Conservation (phyloP, 92 coral and sea anemone species). For the Siderastrea siderea region DNA sequence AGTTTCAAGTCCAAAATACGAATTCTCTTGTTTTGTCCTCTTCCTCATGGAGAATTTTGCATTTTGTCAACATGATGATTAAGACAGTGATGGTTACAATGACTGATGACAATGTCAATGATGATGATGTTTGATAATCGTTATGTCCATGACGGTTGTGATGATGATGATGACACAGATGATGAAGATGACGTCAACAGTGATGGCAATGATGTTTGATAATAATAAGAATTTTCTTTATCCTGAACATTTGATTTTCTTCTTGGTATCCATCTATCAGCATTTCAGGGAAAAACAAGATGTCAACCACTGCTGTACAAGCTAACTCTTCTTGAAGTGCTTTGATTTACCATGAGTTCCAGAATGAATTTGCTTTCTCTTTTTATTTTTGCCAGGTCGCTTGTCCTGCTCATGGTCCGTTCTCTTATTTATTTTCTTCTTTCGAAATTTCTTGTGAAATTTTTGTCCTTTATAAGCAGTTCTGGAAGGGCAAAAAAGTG, state of each 20-base stretch:
- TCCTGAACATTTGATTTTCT: background rate
- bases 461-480: constrained; percentile 11
- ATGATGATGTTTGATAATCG: no score
- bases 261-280: background rate
- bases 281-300: background rate
- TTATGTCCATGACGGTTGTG: no score
- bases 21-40: no score
- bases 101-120: no score
- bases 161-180: background rate
- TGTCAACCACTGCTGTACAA: background rate
- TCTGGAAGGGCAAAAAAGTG: background rate
- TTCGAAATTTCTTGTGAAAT: constrained; percentile 30
- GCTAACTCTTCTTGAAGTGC: constrained; percentile 36
- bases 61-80: no score
- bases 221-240: no score
- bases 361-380: constrained; percentile 31
- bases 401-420: constrained; percentile 9
- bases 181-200: background rate
- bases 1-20: no score
- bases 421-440: constrained; percentile 18
- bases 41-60: no score
- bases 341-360: constrained; percentile 39
- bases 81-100: no score
- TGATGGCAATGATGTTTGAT: background rate
- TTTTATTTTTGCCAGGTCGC: constrained; percentile 32